phyloP scores from a whole-genome alignment of 2,797 vertebrate genomes.

The Takifugu rubripes region DNA sequence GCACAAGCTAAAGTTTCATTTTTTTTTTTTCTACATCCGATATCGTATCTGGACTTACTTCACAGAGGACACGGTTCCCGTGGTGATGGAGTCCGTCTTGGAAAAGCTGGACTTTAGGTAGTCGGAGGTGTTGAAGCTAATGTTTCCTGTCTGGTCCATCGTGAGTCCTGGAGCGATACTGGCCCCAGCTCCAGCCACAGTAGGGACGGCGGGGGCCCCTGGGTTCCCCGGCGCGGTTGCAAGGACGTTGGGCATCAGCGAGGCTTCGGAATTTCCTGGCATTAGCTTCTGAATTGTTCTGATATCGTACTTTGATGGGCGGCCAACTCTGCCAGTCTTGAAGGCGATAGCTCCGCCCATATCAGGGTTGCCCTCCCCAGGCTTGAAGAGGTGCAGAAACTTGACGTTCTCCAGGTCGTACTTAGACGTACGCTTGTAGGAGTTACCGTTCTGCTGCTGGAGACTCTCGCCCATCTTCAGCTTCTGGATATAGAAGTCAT shows the following conservation, averaged over 20 bases:
- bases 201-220: slow-evolving; percentile 69
- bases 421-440: slow-evolving; percentile 95
- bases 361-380: slow-evolving; percentile 93
- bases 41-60: slow-evolving; percentile 83
- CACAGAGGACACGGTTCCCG: slow-evolving; percentile 96
- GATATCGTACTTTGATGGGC: slow-evolving; percentile 96
- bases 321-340: slow-evolving; percentile 97
- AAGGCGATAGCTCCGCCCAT: slow-evolving; percentile 98
- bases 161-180: slow-evolving; percentile 69
- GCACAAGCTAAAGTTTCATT: neutral
- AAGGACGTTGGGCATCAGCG: slow-evolving; percentile 81
- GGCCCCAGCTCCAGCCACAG: slow-evolving; percentile 59
- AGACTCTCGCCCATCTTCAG: slow-evolving; percentile 93
- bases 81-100: slow-evolving; percentile 99
- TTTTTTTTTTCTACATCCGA: neutral
- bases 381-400: slow-evolving; percentile 97
- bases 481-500: slow-evolving; percentile 98
- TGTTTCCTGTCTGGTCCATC: slow-evolving; percentile 83
- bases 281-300: slow-evolving; percentile 92
- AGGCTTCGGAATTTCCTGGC: slow-evolving; percentile 81
- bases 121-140: slow-evolving; percentile 89
- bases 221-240: slow-evolving; percentile 77
- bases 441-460: slow-evolving; percentile 90
- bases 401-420: slow-evolving; percentile 98
- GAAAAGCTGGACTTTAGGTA: slow-evolving; percentile 97